Base-by-base conservation (phyloP, 2,888 invertebrate genomes). In the Exephanes ischioxanthus region DNA sequence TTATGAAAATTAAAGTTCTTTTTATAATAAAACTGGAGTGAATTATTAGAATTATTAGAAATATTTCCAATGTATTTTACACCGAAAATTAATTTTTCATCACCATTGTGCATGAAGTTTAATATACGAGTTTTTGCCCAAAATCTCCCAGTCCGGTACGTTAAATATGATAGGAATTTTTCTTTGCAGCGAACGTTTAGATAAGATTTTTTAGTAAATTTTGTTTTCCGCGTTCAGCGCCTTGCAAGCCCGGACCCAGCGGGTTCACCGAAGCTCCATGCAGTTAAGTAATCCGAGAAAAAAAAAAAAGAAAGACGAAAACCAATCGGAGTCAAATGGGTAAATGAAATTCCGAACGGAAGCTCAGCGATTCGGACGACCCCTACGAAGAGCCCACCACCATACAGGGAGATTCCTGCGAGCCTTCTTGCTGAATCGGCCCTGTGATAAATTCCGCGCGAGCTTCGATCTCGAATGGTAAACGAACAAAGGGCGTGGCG, bases 391-490 rank as follows among this genome's bases (percentile, higher is more conserved):
- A n/a, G 53, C 80, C 86, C 80, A 85, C 83, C 76, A 82, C 87
- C 84, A 84, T 9, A 11, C 70, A 53, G 66, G 51, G n/a, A 67
- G 19, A 67, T 19, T 67, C 26, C 55, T 30, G 58, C 58, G 58
- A 55, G 22, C 19, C 19, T 41, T 67, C 7, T 51, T 51, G 0
- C 41, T 16, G 26, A 33, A 37, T 66, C 37, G 2, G 16, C 33
- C 79, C 61, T 84, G 75, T 82, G 87, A 86, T 61, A 79, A 22
- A 61, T 84, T 89, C 83, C 81, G 72, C 84, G 79, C 84, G 82
- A 85, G 86, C 85, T 89, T 89, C 87, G 89, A 90, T 87, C 89
- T 89, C 89, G 84, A 86, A 87, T 83, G 85, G 80, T 70, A 41
- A 76, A 22, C 48, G 61, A 26, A 61, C 5, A 5, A 63, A 63